These are phyloP conservation scores for Oeneis ivallda DNA, from an alignment of 2,888 invertebrate genomes.

Conservation along the genomic window DNA sequence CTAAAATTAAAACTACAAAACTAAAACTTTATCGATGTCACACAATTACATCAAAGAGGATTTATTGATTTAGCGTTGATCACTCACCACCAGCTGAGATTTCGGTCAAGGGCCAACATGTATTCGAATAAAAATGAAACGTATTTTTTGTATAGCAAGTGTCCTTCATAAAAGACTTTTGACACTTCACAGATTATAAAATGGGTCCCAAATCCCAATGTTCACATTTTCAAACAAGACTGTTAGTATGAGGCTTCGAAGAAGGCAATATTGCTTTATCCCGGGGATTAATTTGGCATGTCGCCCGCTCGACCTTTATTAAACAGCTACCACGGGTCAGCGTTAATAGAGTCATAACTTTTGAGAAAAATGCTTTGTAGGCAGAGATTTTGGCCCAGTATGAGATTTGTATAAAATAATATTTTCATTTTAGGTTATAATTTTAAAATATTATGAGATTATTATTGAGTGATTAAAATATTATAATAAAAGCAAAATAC, in stretches of 20 bases:
- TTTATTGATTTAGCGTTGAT: too few species aligned
- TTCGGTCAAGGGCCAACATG: too few species aligned
- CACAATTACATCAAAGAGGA: too few species aligned
- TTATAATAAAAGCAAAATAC: too few species aligned
- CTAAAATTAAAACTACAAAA: too few species aligned
- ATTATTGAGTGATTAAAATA: too few species aligned
- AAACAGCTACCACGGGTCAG: conserved; percentile 34
- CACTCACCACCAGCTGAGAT: too few species aligned
- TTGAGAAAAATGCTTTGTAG: conserved; percentile 20
- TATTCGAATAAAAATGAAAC: too few species aligned
- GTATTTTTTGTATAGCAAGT: not conserved
- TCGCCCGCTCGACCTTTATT: conserved; percentile 37
- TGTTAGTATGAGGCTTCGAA: conserved; percentile 18
- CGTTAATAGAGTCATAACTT: conserved; percentile 21
- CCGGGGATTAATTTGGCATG: conserved; percentile 39
- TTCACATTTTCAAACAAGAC: conserved; percentile 10
- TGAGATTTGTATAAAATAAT: too few species aligned
- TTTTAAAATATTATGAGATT: too few species aligned
- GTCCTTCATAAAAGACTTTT: not conserved
- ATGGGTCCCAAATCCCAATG: not conserved
- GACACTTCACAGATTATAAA: conserved; percentile 1
- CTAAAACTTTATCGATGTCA: too few species aligned
- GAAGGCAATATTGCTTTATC: conserved; percentile 33
- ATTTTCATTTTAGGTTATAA: too few species aligned
- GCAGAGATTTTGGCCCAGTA: conserved; percentile 13